phyloP scores from a whole-genome alignment of 2,888 invertebrate species.

The Tridacna gigas region DNA sequence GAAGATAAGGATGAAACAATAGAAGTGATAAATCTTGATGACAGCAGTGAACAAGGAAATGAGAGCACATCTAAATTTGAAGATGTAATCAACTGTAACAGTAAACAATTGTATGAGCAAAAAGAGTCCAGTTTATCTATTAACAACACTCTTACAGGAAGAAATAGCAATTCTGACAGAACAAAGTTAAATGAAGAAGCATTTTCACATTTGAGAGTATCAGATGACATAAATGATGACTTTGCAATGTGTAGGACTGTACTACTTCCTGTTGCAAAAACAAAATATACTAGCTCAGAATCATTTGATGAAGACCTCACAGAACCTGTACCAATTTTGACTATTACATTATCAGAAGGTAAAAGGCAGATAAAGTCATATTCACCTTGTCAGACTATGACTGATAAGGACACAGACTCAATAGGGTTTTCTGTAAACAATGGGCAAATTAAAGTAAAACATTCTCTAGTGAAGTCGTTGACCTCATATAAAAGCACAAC shows the following conservation, averaged over 20 bases:
- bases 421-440: not conserved
- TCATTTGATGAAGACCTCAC: not conserved
- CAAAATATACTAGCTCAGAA: too few species aligned
- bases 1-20: not conserved
- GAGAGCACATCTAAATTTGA: not conserved
- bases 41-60: not conserved
- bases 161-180: too few species aligned
- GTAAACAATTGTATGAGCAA: not conserved
- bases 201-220: too few species aligned
- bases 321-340: not conserved
- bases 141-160: not conserved
- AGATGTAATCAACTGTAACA: not conserved
- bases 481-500: not conserved
- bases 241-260: too few species aligned
- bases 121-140: not conserved
- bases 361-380: conserved; percentile 7
- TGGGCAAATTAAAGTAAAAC: not conserved
- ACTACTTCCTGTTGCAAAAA: too few species aligned
- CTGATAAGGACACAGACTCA: not conserved
- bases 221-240: too few species aligned
- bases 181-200: too few species aligned
- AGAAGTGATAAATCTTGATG: conserved; percentile 11
- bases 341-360: not conserved
- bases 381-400: too few species aligned
- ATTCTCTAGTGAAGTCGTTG: not conserved